These are phyloP conservation scores for Apodemia duryi DNA, from an alignment of 2,888 invertebrate species.

Conservation along the genomic window DNA sequence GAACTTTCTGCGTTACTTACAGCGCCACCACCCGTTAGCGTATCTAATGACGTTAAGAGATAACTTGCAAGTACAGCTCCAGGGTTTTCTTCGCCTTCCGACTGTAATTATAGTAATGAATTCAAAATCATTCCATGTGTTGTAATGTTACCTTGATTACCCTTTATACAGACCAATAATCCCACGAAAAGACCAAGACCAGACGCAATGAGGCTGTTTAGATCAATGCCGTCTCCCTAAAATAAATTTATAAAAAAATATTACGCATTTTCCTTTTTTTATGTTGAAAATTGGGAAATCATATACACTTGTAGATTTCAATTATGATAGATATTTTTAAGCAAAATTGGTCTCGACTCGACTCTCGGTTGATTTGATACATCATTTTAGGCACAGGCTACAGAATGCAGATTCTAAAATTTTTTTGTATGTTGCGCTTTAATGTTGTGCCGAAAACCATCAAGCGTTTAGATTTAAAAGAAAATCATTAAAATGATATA, in stretches of 20 bases:
- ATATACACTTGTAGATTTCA: too few species aligned
- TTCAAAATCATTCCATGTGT: background rate
- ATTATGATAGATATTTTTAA: too few species aligned
- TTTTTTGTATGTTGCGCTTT: too few species aligned
- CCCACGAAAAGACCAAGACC: constrained; percentile 67
- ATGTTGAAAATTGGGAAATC: too few species aligned
- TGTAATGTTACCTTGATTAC: background rate
- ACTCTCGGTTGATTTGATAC: too few species aligned
- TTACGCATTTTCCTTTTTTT: background rate
- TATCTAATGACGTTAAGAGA: constrained; percentile 62
- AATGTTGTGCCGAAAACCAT: too few species aligned
- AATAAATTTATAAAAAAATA: constrained; percentile 32
- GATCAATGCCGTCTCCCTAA: constrained; percentile 70
- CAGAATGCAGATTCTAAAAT: too few species aligned
- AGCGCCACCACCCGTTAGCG: constrained; percentile 70
- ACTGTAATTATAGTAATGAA: constrained; percentile 40
- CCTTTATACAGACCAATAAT: constrained; percentile 51
- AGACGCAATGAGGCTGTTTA: constrained; percentile 63
- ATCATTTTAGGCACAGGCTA: too few species aligned
- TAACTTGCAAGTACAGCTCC: constrained; percentile 66
- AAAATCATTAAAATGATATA: too few species aligned
- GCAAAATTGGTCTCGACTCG: too few species aligned
- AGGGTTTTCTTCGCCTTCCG: constrained; percentile 66
- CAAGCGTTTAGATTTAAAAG: too few species aligned
- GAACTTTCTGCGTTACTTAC: constrained; percentile 50